These are phyloP conservation scores for Elachura formosa DNA, from an alignment of 2,113 vertebrate species.

Conservation along the genomic window DNA sequence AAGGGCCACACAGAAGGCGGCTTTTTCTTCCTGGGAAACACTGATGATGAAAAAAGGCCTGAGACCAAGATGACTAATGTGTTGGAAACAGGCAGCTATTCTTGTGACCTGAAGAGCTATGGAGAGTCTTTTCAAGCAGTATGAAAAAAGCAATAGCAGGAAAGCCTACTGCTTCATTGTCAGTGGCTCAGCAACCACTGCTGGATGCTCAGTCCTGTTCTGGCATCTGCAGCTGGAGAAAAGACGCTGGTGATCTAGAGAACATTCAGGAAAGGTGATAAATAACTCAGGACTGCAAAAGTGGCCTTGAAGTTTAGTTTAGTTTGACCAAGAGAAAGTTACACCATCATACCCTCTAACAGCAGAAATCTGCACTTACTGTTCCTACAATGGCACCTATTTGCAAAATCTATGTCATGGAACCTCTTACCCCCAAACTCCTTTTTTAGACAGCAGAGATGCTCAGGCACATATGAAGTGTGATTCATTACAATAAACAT, in stretches of 20 bases:
- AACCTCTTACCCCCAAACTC: neutral
- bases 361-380: neutral
- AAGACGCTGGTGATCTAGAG: neutral
- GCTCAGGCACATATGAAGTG: neutral
- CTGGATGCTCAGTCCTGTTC: neutral
- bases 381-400: neutral
- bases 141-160: slow-evolving; percentile 20
- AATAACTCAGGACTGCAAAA: neutral
- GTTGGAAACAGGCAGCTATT: slow-evolving; percentile 36
- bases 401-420: neutral
- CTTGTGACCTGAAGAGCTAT: slow-evolving; percentile 55
- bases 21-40: slow-evolving; percentile 24
- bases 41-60: slow-evolving; percentile 3
- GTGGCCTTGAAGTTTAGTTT: neutral
- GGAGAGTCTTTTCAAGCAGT: slow-evolving; percentile 42
- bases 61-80: slow-evolving; percentile 35
- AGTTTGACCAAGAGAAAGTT: neutral
- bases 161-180: neutral
- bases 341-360: neutral
- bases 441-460: neutral
- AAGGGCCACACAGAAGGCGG: neutral
- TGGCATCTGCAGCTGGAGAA: neutral
- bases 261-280: neutral
- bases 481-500: neutral
- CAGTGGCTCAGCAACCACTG: neutral